Evolutionary conservation across 2,113 vertebrate species (phyloP).

Genomic region (Hylia prasina): DNA sequence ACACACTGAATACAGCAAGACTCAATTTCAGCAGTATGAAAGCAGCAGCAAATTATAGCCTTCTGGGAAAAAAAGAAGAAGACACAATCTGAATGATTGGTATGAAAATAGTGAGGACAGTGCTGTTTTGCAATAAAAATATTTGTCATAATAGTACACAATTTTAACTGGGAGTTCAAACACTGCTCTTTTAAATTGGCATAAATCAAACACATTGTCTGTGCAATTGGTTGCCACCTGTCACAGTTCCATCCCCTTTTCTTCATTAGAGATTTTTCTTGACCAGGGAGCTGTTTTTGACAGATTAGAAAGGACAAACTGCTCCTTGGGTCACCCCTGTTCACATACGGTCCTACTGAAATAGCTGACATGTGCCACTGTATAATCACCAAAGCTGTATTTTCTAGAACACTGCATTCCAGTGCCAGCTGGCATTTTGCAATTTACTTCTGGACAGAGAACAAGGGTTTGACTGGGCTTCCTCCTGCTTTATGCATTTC

Average conservation of each 20-base stretch:
- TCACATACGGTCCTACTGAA: background rate
- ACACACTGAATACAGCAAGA: background rate
- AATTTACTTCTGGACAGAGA: background rate
- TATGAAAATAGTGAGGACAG: background rate
- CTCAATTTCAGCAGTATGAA: background rate
- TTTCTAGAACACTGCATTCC: background rate
- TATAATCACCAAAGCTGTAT: background rate
- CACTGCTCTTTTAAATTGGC: background rate
- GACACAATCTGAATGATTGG: background rate
- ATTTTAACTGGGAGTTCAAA: background rate
- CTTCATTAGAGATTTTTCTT: background rate
- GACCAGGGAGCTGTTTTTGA: background rate
- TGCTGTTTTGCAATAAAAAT: background rate
- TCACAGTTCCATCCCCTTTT: background rate
- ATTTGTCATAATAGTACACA: background rate
- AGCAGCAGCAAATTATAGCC: background rate
- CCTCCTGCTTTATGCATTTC: background rate
- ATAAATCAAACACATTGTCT: background rate
- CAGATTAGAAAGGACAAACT: background rate
- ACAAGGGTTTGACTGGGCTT: background rate
- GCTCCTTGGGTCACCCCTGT: background rate
- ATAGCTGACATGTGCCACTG: background rate
- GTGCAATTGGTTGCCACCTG: background rate
- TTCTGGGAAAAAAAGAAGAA: background rate
- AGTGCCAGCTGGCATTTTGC: background rate